Evolutionary conservation across 1,140 invertebrate genomes (phyloP), one percentile per base, ranked within the genome.

Genomic region (Mercenaria mercenaria): DNA sequence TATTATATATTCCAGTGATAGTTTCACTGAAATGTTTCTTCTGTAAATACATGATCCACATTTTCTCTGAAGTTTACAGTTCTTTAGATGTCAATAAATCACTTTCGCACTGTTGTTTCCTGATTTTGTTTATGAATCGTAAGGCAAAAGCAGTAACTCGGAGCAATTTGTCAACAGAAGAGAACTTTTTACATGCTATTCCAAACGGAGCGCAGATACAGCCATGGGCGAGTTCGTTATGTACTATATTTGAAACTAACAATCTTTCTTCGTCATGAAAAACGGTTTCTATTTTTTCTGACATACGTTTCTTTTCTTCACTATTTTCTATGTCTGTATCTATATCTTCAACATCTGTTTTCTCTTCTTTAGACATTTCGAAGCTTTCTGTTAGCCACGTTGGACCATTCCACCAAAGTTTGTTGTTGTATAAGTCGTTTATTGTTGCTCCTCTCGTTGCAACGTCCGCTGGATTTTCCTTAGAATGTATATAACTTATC

Each of bases 41-140:
- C 34, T 80, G 77, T 26, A 80, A 20, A 80, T 20, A 80, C 77
- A 52, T n/a, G 10, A 80, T 37, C 77, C 77, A 80, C 77, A 52
- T 50, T 37, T 52, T 56, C 52, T 80, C 77, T 26, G 41, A 41
- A 41, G 50, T 26, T 23, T 26, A 13, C 18, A 80, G 23, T 43
- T 80, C 77, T 29, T 11, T 13, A 80, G 11, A 29, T 37, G 77
- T 80, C 34, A 80, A 15, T 0, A 41, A 74, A 4, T 74, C 11
- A 11, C 11, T 37, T 74, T 39, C 69, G 11, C 13, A 11, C 11
- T 34, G 8, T 8, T 74, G 3, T 74, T 37, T 37, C 34, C 23
- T 74, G 8, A 74, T 11, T 34, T 74, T 26, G 4, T 37, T 74
- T 23, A 74, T 39, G 37, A 74, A 39, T 26, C 23, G 18, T 11